Conservation (phyloP, 2,113 vertebrate genomes). For the Phyllostomus discolor region DNA sequence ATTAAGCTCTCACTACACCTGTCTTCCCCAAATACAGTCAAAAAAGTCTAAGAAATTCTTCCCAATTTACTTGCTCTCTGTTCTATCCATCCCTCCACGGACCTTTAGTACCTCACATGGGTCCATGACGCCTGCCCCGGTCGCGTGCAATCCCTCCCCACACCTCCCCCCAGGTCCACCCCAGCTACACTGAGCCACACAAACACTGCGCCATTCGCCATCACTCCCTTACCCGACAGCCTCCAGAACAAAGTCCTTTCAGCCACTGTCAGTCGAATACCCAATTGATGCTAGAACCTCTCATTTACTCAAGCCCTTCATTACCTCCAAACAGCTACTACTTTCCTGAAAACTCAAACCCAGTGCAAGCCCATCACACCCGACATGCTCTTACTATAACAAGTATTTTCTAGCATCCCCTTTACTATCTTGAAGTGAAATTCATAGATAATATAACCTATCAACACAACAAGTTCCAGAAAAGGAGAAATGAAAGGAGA, state of each 20-base stretch:
- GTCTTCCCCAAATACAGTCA: not conserved
- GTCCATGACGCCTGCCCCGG: not conserved
- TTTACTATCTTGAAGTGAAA: not conserved
- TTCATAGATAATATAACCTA: not conserved
- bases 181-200: not conserved
- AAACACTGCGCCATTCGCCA: not conserved
- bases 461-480: not conserved
- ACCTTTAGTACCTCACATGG: not conserved
- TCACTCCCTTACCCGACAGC: not conserved
- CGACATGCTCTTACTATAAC: not conserved
- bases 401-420: not conserved
- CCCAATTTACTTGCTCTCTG: not conserved
- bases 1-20: not conserved
- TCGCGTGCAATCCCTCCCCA: not conserved
- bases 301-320: not conserved
- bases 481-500: not conserved
- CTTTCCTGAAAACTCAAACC: not conserved
- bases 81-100: not conserved
- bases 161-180: not conserved
- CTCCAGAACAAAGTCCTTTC: not conserved
- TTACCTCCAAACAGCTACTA: not conserved
- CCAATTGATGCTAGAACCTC: not conserved
- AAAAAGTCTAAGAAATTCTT: not conserved
- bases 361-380: not conserved
- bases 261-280: not conserved